Evolutionary conservation across 2,113 vertebrate species (phyloP), one percentile per base, ranked within the genome.

Genomic region (Strix uralensis): DNA sequence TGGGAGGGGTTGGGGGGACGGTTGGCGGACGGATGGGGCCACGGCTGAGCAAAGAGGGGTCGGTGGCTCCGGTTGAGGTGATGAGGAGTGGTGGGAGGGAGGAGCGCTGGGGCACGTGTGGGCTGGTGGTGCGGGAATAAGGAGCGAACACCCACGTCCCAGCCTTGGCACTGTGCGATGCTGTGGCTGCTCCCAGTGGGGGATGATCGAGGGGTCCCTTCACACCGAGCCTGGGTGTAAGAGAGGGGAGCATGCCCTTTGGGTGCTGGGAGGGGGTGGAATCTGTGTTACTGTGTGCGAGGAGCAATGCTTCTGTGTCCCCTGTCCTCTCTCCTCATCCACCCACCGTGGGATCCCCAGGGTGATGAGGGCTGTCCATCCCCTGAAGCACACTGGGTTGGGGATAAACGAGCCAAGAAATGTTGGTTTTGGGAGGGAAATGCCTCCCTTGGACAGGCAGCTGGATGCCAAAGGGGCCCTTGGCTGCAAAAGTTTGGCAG

Each of bases 351-450:
- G n/a, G 36, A 8, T 63, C 19, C 18, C 6, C 5, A 10, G 26
- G 5, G 9, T 47, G 52, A 7, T 1, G 5, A 36, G 36, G 55
- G 12, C 34, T 70, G 15, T 9, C 77, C 23, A 2, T 10, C 23
- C 63, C 54, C 36, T 1, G 38, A 36, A 52, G 15, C 32, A 15
- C 0, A 0, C 3, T 4, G 62, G 9, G 3, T 0, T 54, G 23
- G 23, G n/a, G 15, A 4, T 27, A 8, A 69, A 63, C 21, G 23
- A 77, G 10, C 42, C 7, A 15, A 42, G 5, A 87, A 59, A 67
- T 63, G 10, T 11, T 8, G 5, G 18, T 71, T 90, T 78, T 25
- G 5, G 11, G 13, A 13, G 26, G 5, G 19, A 16, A 74, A 34
- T 20, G 8, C 29, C 13, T 25, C 16, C 26, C 9, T 26, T 25